Base-by-base conservation (phyloP, 1,140 invertebrate genomes). In the Stegodyphus dumicola region DNA sequence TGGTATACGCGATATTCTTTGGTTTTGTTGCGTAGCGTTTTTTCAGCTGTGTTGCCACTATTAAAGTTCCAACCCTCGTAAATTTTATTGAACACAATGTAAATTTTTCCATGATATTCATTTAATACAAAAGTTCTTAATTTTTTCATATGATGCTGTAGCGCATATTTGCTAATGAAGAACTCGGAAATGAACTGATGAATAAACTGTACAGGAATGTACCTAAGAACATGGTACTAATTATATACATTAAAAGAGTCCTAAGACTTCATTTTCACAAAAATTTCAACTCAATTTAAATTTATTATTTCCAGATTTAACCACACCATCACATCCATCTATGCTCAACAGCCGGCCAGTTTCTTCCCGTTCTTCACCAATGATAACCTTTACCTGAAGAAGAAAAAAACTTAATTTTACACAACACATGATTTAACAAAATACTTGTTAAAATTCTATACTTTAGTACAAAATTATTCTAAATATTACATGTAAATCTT, bases 291-390 rank as follows among this genome's bases (percentile, higher is more conserved):
- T 94, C 94, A 74, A 96, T 88, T 93, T 94, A 0, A 95, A 92
- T 83, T 93, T 91, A 18, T 89, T 88, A 33, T 84, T 85, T 65
- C 92, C 91, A 0, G 95, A 91, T 90, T 96, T 95, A 10, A 97
- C 94, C 0, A 98, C 95, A 51, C 95, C 95, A 86, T 96, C 95
- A 52, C 7, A n/a, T 10, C n/a, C 6, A 88, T 98, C 97, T 85
- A 97, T 96, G 6, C 95, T 96, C 6, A 98, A 92, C 17, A 99
- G 91, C 64, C 93, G 93, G 0, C 98, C 98, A 6, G 94, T 95
- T 13, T 94, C 93, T 90, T 99, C 98, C 76, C 96, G 92, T 85
- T 97, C 94, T 77, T 98, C 96, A n/a, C 97, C 97, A 65, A 94
- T 92, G 53, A 99, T 96, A 6, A 99, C 96, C 91, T 98, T 98